phyloP scores from a whole-genome alignment of 1,140 invertebrate species.

The Lineus longissimus region DNA sequence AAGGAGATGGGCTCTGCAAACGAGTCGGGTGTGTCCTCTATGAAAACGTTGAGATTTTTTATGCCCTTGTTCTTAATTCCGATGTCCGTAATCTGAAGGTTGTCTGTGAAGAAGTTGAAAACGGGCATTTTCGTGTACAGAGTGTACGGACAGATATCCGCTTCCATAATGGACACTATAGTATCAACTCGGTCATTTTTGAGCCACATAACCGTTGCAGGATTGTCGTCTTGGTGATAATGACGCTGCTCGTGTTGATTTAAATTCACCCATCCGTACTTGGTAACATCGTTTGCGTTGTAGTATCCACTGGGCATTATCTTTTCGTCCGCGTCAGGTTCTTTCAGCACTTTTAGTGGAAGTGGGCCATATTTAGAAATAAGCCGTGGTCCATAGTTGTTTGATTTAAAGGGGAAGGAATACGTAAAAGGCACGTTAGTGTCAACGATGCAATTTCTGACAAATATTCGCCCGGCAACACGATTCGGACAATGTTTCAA shows the following conservation, averaged over 20 bases:
- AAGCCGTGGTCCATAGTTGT: background rate
- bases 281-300: background rate
- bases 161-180: background rate
- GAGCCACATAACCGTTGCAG: background rate
- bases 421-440: background rate
- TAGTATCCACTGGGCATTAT: background rate
- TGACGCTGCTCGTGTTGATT: background rate
- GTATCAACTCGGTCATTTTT: background rate
- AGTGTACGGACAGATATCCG: background rate
- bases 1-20: background rate
- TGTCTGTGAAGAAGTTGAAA: background rate
- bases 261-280: background rate
- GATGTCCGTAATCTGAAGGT: background rate
- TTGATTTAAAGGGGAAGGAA: background rate
- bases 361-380: background rate
- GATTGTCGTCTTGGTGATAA: background rate
- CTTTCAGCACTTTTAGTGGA: background rate
- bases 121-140: background rate
- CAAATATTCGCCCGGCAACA: background rate
- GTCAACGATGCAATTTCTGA: background rate
- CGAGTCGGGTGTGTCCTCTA: background rate
- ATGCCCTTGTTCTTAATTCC: background rate
- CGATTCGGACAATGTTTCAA: background rate
- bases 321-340: background rate
- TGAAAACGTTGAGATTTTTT: slow-evolving; percentile 1